Percentiles rank a stretch among this genome's conserved stretches.
phyloP scores from a whole-genome alignment of 2,888 invertebrate genomes.

The Ochropleura plecta region DNA sequence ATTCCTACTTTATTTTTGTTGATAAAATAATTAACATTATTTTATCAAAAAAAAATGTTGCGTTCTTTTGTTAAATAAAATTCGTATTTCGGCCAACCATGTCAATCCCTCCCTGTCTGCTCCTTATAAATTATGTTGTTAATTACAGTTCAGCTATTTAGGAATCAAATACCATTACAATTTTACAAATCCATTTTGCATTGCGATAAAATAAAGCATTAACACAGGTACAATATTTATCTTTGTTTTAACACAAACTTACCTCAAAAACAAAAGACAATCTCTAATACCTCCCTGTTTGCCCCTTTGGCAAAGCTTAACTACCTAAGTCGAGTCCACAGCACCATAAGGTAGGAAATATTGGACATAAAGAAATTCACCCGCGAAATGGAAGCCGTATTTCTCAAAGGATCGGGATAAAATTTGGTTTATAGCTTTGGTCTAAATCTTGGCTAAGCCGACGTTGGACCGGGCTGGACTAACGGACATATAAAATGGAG shows the following conservation, averaged over 20 bases:
- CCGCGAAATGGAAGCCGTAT: slow-evolving; percentile 57
- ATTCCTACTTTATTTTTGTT: no score
- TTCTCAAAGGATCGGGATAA: slow-evolving; percentile 57
- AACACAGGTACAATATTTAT: not conserved
- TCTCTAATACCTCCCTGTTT: slow-evolving; percentile 12
- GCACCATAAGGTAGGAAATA: slow-evolving; percentile 49
- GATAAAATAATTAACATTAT: no score
- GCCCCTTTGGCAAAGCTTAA: slow-evolving; percentile 24
- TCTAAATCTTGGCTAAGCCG: slow-evolving; percentile 55
- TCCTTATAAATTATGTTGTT: not conserved
- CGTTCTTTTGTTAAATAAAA: not conserved
- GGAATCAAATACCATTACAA: not conserved
- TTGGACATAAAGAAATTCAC: slow-evolving; percentile 56
- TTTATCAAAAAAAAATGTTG: no score
- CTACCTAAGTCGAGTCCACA: slow-evolving; percentile 15
- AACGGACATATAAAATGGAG: slow-evolving; percentile 34
- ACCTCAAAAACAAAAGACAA: not conserved
- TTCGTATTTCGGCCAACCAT: not conserved
- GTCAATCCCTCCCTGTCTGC: not conserved
- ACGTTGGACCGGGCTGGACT: slow-evolving; percentile 40
- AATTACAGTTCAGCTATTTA: not conserved
- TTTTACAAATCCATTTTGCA: not conserved
- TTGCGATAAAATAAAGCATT: not conserved
- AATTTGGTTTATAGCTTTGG: slow-evolving; percentile 60
- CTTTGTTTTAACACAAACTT: not conserved